Conservation (phyloP, 2,888 invertebrate genomes). For the Caenorhabditis angaria region DNA sequence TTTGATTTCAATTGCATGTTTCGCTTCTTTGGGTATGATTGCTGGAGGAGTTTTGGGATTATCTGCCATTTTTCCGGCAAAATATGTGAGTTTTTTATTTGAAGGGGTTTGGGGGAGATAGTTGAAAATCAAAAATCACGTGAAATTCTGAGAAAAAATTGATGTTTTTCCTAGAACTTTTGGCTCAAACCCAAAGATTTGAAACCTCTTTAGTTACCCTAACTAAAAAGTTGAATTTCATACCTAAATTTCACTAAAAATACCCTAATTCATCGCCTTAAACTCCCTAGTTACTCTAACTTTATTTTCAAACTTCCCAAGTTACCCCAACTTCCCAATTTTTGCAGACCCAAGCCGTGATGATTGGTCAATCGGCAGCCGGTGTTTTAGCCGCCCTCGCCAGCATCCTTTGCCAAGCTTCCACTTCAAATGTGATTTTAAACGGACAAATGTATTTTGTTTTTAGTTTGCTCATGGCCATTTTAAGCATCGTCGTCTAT, state of each 20-base stretch:
- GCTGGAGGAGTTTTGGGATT: constrained; percentile 56
- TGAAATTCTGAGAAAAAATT: neutral
- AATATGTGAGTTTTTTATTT: constrained; percentile 46
- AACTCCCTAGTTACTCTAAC: too few species aligned
- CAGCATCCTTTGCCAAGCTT: constrained; percentile 40
- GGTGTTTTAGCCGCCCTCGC: constrained; percentile 49
- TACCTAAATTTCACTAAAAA: too few species aligned
- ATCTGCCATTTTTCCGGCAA: constrained; percentile 43
- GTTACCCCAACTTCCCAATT: neutral
- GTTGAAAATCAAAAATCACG: too few species aligned
- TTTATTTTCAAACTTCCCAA: too few species aligned
- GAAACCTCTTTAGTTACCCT: neutral
- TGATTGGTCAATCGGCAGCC: constrained; percentile 54
- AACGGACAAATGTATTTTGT: constrained; percentile 55
- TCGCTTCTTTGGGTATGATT: constrained; percentile 56
- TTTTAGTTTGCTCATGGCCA: constrained; percentile 46
- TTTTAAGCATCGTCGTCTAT: constrained; percentile 47
- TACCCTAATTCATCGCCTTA: too few species aligned
- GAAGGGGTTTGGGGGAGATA: too few species aligned
- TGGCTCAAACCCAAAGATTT: neutral
- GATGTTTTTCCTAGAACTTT: neutral
- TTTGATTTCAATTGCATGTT: constrained; percentile 46
- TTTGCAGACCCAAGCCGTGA: constrained; percentile 54
- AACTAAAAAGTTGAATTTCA: too few species aligned
- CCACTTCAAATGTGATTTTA: constrained; percentile 46